Evolutionary conservation across 2,797 vertebrate genomes (phyloP).

Genomic region (Danio aesculapii): DNA sequence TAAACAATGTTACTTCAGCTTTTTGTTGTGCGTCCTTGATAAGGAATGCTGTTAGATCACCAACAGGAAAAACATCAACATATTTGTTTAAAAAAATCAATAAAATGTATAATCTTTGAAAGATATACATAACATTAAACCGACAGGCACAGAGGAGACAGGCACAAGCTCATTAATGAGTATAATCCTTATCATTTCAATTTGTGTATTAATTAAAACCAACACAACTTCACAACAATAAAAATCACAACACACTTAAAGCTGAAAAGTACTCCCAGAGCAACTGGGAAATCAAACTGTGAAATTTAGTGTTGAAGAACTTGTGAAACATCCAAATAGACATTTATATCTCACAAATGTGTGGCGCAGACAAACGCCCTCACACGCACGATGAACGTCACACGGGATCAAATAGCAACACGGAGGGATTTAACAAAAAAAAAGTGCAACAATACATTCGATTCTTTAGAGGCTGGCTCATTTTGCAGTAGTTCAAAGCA

Average conservation of each 20-base stretch:
- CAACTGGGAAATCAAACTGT: not conserved
- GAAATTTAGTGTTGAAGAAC: not conserved
- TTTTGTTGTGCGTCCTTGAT: not conserved
- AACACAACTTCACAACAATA: conserved; percentile 8
- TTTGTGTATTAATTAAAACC: not conserved
- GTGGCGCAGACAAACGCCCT: not conserved
- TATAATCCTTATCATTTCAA: not conserved
- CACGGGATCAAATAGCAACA: conserved; percentile 9
- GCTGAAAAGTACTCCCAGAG: not conserved
- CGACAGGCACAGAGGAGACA: not conserved
- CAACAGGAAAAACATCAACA: not conserved
- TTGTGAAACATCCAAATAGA: not conserved
- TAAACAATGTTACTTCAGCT: not conserved
- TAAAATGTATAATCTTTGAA: not conserved
- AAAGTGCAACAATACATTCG: not conserved
- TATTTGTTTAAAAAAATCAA: not conserved
- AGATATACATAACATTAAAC: not conserved
- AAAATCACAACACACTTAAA: not conserved
- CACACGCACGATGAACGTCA: not conserved
- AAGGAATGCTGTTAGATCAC: not conserved
- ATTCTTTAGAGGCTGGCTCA: not conserved
- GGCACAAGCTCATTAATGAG: not conserved
- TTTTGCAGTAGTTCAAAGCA: conserved; percentile 7
- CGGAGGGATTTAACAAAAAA: not conserved
- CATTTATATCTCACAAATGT: not conserved